phyloP scores from a whole-genome alignment of 2,797 vertebrate genomes.

The Pyrrhura leucotis region DNA sequence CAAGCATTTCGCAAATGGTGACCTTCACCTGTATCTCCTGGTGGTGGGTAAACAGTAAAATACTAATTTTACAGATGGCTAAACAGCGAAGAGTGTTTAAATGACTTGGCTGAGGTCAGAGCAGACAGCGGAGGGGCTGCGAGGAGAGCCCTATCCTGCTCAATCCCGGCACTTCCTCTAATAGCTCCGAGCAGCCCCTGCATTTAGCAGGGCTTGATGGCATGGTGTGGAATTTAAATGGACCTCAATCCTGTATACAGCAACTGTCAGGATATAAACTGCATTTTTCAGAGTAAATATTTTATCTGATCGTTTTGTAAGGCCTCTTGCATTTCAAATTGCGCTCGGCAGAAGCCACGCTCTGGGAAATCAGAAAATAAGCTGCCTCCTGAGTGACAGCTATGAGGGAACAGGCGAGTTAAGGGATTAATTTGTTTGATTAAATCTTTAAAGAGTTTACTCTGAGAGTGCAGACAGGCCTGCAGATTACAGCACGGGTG shows the following conservation, averaged over 20 bases:
- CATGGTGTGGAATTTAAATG: slow-evolving; percentile 35
- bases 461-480: slow-evolving; percentile 9
- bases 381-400: slow-evolving; percentile 48
- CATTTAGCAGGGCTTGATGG: neutral
- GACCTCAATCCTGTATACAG: slow-evolving; percentile 20
- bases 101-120: slow-evolving; percentile 39
- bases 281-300: slow-evolving; percentile 10
- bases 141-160: neutral
- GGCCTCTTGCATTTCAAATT: slow-evolving; percentile 51
- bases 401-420: neutral
- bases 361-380: slow-evolving; percentile 40
- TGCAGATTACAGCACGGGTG: neutral
- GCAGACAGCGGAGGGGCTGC: neutral
- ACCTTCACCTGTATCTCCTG: slow-evolving; percentile 14
- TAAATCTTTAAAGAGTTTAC: slow-evolving; percentile 69
- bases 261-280: neutral
- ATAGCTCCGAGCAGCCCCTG: neutral
- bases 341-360: neutral
- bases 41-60: slow-evolving; percentile 16
- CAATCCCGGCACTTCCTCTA: neutral
- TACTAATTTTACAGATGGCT: slow-evolving; percentile 58
- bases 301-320: slow-evolving; percentile 39
- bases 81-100: neutral
- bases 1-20: neutral
- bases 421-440: slow-evolving; percentile 63